phyloP scores from a whole-genome alignment of 2,888 invertebrate genomes.

The Druceiella hillmani region DNA sequence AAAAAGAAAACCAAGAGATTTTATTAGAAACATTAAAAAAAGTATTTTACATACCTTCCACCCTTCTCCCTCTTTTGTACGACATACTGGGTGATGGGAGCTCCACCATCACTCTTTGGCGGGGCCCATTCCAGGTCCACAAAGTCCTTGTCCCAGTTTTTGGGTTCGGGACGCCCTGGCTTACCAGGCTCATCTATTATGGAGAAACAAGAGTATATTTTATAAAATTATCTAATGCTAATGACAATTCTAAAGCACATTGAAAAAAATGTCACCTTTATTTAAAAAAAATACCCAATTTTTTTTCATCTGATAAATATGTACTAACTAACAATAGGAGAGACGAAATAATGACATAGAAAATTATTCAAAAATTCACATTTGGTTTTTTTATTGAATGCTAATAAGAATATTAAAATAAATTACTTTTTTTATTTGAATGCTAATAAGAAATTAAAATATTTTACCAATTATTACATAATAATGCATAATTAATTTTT shows the following conservation, averaged over 20 bases:
- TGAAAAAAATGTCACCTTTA: constrained; percentile 8
- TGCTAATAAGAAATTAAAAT: too few relatives aligned
- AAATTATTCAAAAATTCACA: too few relatives aligned
- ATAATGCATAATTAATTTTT: too few relatives aligned
- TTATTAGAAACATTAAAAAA: not conserved
- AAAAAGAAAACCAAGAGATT: constrained; percentile 1
- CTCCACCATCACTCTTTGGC: constrained; percentile 90
- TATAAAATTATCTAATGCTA: not conserved
- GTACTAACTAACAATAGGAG: too few relatives aligned
- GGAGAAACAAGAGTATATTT: not conserved
- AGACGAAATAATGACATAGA: too few relatives aligned
- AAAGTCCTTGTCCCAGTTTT: constrained; percentile 95
- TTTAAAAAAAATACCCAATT: too few relatives aligned
- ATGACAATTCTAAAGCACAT: too few relatives aligned
- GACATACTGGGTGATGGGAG: constrained; percentile 92
- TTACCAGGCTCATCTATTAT: constrained; percentile 87
- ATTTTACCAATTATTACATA: too few relatives aligned
- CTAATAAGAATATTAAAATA: too few relatives aligned
- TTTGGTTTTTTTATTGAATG: too few relatives aligned
- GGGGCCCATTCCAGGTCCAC: constrained; percentile 92
- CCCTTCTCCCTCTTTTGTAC: constrained; percentile 92
- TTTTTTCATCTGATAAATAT: too few relatives aligned
- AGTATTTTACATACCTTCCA: constrained; percentile 43
- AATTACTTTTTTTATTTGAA: too few relatives aligned
- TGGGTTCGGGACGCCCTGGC: constrained; percentile 83